Percentiles rank a stretch among this genome's conserved stretches.
Evolutionary conservation across 2,113 vertebrate species (phyloP).

Genomic region (Zonotrichia leucophrys): DNA sequence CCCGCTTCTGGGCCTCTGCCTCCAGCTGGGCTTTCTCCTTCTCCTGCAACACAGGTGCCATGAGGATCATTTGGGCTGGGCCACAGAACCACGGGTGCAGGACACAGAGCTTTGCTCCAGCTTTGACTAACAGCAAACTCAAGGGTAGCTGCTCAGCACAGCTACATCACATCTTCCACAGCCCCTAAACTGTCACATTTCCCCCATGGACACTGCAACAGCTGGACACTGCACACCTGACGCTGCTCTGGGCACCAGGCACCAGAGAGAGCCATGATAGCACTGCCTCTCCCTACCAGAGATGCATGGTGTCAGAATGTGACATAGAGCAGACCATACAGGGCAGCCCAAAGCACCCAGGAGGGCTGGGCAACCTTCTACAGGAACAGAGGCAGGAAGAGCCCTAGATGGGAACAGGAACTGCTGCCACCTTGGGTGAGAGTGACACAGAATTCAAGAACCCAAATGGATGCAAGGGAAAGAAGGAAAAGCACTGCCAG

Average conservation of each 20-base stretch:
- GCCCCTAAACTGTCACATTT: fast-evolving
- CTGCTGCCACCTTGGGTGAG: fast-evolving
- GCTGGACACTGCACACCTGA: not conserved
- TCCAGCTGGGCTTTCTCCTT: slow-evolving; percentile 91
- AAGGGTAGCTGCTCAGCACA: fast-evolving
- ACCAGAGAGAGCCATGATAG: fast-evolving
- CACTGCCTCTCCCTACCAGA: fast-evolving
- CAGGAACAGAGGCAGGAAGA: not conserved
- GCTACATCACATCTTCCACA: not conserved
- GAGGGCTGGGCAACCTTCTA: not conserved
- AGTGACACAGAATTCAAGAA: not conserved
- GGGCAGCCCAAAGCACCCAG: not conserved
- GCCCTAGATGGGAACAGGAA: fast-evolving
- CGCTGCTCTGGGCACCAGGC: not conserved
- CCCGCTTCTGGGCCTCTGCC: slow-evolving; percentile 69
- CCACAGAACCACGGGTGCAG: fast-evolving
- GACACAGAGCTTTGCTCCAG: not conserved
- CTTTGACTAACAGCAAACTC: not conserved
- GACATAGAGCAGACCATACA: fast-evolving
- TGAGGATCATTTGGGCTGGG: not conserved
- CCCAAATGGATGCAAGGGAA: not conserved
- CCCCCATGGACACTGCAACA: not conserved
- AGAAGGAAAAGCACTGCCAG: not conserved
- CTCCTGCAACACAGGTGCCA: slow-evolving; percentile 71
- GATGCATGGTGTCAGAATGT: fast-evolving